Conservation (phyloP, 2,888 invertebrate species). For the Endomychus coccineus region DNA sequence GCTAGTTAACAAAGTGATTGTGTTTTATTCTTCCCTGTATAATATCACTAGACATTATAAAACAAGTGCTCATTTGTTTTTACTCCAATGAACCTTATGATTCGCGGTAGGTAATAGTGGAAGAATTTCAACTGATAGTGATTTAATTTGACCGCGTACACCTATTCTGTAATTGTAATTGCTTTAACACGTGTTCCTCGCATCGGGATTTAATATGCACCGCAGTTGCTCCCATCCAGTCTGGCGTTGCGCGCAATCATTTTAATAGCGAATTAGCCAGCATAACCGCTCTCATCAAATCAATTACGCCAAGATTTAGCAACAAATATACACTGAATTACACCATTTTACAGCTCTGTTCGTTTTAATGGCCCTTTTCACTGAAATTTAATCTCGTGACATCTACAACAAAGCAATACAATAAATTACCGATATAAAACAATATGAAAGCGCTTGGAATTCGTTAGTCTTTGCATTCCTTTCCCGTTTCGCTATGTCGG, state of each 20-base stretch:
- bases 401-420: conserved; percentile 42
- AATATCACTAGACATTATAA: too few species aligned
- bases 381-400: conserved; percentile 40
- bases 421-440: conserved; percentile 45
- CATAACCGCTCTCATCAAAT: conserved; percentile 33
- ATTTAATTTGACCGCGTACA: conserved; percentile 29
- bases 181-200: conserved; percentile 37
- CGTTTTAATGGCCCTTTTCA: conserved; percentile 30
- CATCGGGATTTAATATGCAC: conserved; percentile 36
- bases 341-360: conserved; percentile 27
- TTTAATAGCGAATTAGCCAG: conserved; percentile 34
- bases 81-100: too few species aligned
- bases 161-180: conserved; percentile 40
- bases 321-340: conserved; percentile 36
- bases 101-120: conserved; percentile 9
- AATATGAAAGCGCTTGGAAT: conserved; percentile 42
- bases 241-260: conserved; percentile 24
- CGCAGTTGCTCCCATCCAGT: conserved; percentile 27
- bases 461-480: conserved; percentile 42
- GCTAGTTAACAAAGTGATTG: too few species aligned
- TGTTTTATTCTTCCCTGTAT: too few species aligned
- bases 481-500: conserved; percentile 25
- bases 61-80: too few species aligned
- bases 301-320: conserved; percentile 37
- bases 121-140: conserved; percentile 7